Base-by-base conservation (phyloP, 2,113 vertebrate genomes). In the Notothenia coriiceps region DNA sequence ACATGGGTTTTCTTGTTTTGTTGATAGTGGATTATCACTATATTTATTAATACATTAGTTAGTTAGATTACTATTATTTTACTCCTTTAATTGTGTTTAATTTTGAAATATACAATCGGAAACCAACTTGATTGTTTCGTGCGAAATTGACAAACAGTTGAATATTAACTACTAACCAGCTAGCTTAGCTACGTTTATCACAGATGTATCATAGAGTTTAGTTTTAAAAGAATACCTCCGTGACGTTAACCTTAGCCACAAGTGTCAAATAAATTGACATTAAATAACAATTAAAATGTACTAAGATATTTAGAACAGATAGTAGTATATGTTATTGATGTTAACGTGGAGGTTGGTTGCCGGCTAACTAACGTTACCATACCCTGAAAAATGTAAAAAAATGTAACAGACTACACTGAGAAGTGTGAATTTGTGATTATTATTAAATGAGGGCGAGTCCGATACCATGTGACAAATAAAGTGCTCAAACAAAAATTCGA, bases 401-500 rank as follows among this genome's bases (percentile, higher is more conserved):
- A 29, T 29, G 29, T 29, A 29, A 29, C 29, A 29, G 3, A 29
- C 50, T 33, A 51, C 11, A 10, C 5, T 22, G 0, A 1, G 50
- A 62, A 61, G 7, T 6, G 6, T 40, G 7, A 40, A 40, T 40
- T 8, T 40, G 35, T 40, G 35, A 6, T 40, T 40, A 6, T 7
- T 7, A 40, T 40, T 40, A 40, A 40, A 40, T 6, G 35, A 40
- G 5, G 35, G 35, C 35, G 5, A 40, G 35, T 40, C 35, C 35
- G 35, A 40, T 40, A 40, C 35, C 35, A 40, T 40, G 35, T 40
- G 35, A 40, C 35, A 6, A 40, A 6, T 6, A 40, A 40, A 15
- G 4, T 6, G 15, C 47, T 15, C 0, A n/a, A 25, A 13, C 1
- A 60, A 60, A 89, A 89, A 46, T 10, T 5, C 94, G 93, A 94